These are phyloP conservation scores for Papilio demoleus DNA, from an alignment of 2,888 invertebrate genomes.

Conservation along the genomic window DNA sequence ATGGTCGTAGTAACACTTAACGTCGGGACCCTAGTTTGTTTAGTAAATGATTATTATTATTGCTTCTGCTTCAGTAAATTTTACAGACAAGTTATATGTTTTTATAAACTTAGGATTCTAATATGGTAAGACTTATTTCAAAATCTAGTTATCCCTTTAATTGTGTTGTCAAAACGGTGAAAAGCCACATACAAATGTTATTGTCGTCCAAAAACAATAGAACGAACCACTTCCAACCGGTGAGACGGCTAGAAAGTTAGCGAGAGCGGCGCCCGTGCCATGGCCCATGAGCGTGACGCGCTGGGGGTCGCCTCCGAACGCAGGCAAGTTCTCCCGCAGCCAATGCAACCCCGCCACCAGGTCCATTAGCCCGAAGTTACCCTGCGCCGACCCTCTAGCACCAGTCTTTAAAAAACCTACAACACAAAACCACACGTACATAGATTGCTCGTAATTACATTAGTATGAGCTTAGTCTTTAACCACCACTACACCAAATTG, in stretches of 20 bases:
- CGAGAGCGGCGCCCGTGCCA: slow-evolving; percentile 97
- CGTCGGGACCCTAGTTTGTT: slow-evolving; percentile 13
- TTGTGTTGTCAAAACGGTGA: too few relatives aligned
- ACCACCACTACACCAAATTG: too few relatives aligned
- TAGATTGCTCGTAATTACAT: neutral
- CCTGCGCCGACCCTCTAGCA: slow-evolving; percentile 93
- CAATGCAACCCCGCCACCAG: slow-evolving; percentile 97
- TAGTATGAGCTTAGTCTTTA: too few relatives aligned
- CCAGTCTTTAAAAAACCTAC: slow-evolving; percentile 96
- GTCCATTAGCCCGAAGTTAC: slow-evolving; percentile 96
- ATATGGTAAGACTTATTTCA: too few relatives aligned
- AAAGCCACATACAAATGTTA: too few relatives aligned
- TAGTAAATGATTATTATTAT: slow-evolving; percentile 15
- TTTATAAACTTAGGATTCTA: too few relatives aligned
- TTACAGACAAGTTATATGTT: too few relatives aligned
- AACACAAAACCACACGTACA: neutral
- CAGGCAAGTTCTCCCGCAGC: slow-evolving; percentile 96
- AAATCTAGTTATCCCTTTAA: too few relatives aligned
- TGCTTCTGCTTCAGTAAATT: too few relatives aligned
- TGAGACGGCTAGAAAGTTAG: slow-evolving; percentile 97
- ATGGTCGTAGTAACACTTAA: slow-evolving; percentile 5
- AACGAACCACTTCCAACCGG: slow-evolving; percentile 91
- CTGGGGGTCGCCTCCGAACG: slow-evolving; percentile 97
- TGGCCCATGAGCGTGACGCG: slow-evolving; percentile 97
- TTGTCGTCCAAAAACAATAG: too few relatives aligned